phyloP scores from a whole-genome alignment of 2,113 vertebrate genomes.

The Oryzias curvinotus region DNA sequence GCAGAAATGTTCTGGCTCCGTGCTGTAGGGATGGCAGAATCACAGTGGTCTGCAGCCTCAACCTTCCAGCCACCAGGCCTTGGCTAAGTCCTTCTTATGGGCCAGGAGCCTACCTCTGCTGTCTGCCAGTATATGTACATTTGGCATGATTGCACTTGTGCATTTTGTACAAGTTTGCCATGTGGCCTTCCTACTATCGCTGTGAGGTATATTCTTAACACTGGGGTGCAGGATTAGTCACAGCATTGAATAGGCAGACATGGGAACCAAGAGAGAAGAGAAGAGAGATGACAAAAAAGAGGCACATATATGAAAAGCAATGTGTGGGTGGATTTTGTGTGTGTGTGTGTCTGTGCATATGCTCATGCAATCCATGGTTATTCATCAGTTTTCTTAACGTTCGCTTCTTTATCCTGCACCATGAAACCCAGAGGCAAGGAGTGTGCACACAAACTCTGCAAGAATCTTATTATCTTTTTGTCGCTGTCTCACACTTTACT shows the following conservation, averaged over 20 bases:
- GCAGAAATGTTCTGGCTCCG: slow-evolving; percentile 57
- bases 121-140: slow-evolving; percentile 46
- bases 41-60: slow-evolving; percentile 56
- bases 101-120: slow-evolving; percentile 40
- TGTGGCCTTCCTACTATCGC: slow-evolving; percentile 35
- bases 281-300: neutral
- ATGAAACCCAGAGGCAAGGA: slow-evolving; percentile 53
- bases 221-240: slow-evolving; percentile 60
- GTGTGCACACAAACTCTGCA: slow-evolving; percentile 53
- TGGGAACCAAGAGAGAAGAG: slow-evolving; percentile 22
- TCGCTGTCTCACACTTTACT: slow-evolving; percentile 9
- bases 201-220: slow-evolving; percentile 58
- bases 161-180: slow-evolving; percentile 21
- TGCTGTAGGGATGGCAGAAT: slow-evolving; percentile 47
- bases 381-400: slow-evolving; percentile 65
- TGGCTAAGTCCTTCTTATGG: slow-evolving; percentile 43
- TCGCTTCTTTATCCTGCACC: slow-evolving; percentile 44
- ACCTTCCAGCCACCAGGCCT: slow-evolving; percentile 47
- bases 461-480: slow-evolving; percentile 42
- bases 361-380: slow-evolving; percentile 43
- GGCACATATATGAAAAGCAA: slow-evolving; percentile 39
- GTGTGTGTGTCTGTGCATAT: slow-evolving; percentile 6
- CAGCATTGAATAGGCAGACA: slow-evolving; percentile 50
- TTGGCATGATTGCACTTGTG: slow-evolving; percentile 36
- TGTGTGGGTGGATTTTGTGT: slow-evolving; percentile 38